Conservation (phyloP, 2,888 invertebrate species). For the Helicoverpa assulta region DNA sequence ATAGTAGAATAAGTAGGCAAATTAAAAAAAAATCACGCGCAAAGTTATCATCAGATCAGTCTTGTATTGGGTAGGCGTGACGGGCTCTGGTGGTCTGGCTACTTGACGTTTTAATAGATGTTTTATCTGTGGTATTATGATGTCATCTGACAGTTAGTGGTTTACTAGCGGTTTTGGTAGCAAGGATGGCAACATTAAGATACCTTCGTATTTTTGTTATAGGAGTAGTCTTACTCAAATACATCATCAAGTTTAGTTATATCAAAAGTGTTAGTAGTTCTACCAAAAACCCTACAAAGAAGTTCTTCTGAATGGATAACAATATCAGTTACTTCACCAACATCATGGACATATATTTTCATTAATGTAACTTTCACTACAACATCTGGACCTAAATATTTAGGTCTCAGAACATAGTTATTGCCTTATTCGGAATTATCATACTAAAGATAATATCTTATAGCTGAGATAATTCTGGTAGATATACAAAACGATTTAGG, state of each 20-base stretch:
- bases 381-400: background rate
- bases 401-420: background rate
- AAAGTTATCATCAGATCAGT: constrained; percentile 70
- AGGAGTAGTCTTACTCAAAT: too few relatives aligned
- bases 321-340: background rate
- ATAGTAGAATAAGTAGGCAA: constrained; percentile 55
- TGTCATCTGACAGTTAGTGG: constrained; percentile 42
- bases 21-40: constrained; percentile 71
- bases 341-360: background rate
- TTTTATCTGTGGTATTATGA: constrained; percentile 52
- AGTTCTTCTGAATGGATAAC: background rate
- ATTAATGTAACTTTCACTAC: background rate
- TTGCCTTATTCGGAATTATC: constrained; percentile 1
- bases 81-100: constrained; percentile 64
- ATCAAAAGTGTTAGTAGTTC: background rate
- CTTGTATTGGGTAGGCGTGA: constrained; percentile 71
- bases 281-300: background rate
- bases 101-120: constrained; percentile 53
- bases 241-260: too few relatives aligned
- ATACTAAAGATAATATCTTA: constrained; percentile 22
- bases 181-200: constrained; percentile 19
- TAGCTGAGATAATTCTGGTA: constrained; percentile 21
- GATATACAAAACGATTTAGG: constrained; percentile 29
- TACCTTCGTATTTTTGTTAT: background rate
- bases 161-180: constrained; percentile 35